Evolutionary conservation across 2,113 vertebrate genomes (phyloP), one percentile per base, ranked within the genome.

Genomic region (Chiloscyllium plagiosum): DNA sequence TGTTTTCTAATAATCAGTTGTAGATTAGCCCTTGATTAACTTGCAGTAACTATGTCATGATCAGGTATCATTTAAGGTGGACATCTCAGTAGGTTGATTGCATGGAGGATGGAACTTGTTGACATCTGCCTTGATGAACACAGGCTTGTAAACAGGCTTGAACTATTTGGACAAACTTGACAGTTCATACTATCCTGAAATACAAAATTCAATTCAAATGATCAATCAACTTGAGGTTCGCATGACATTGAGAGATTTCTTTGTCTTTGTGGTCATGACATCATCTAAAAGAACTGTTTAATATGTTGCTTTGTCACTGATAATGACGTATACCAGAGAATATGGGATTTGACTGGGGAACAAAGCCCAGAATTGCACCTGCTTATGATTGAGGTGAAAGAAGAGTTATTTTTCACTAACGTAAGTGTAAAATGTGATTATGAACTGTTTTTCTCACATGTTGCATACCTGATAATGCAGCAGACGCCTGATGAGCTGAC

Each of bases 381-480:
- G 97, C 97, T 98, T 96, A 96, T 97, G 96, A 97, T 97, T 97
- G 97, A 96, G 96, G 97, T 97, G 98, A 94, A 97, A 97, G 95
- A 97, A 97, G 96, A 97, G 96, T 96, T 96, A 10, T 61, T 96
- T 97, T 96, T 96, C 96, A 96, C 94, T 96, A 86, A 96, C 97
- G 96, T 96, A 97, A 97, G 97, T 96, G 96, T 96, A 96, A 97
- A 97, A 96, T 97, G 96, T 96, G 96, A 97, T 96, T 89, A 96
- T 96, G 85, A 29, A n/a, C 42, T 22, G 29, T 90, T 96, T 96
- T 96, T 93, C 95, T 95, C 42, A 2, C 47, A 26, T 69, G 26
- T 42, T 29, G 68, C 69, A 1, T 95, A 85, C 96, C 96, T 96
- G 95, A 95, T 96, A 96, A 96, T 96, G 96, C 96, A 96, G 96